These are phyloP conservation scores for Sebastes nivosus DNA, from an alignment of 2,797 vertebrate species.

Conservation along the genomic window DNA sequence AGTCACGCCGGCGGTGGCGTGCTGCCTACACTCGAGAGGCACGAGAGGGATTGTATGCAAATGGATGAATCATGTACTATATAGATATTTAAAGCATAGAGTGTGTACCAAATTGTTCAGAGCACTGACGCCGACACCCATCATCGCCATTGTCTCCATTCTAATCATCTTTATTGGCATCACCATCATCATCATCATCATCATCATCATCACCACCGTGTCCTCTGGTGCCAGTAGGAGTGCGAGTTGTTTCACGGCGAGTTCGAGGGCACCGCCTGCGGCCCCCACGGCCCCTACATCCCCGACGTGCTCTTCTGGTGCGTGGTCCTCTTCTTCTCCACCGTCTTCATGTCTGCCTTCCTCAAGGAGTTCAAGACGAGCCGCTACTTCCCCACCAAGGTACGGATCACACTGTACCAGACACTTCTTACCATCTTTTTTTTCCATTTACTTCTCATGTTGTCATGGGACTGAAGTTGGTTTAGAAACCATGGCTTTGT, in stretches of 20 bases:
- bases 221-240: constrained; percentile 81
- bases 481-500: not conserved
- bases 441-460: not conserved
- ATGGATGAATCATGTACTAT: not conserved
- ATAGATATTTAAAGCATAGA: not conserved
- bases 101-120: not conserved
- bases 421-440: not conserved
- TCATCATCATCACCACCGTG: constrained; percentile 5
- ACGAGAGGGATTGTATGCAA: not conserved
- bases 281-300: constrained; percentile 94
- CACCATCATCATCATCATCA: not conserved
- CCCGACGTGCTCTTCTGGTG: constrained; percentile 99
- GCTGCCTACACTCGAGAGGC: not conserved
- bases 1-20: not conserved
- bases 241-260: constrained; percentile 87
- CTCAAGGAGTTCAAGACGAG: constrained; percentile 99
- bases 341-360: constrained; percentile 93
- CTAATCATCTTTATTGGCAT: not conserved
- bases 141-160: constrained; percentile 8
- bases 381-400: constrained; percentile 98
- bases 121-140: constrained; percentile 18
- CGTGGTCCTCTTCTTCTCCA: constrained; percentile 96
- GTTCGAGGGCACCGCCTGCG: constrained; percentile 91
- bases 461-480: not conserved
- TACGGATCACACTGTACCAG: constrained; percentile 26